Conservation (phyloP, 2,113 vertebrate species). For the Columbina picui region DNA sequence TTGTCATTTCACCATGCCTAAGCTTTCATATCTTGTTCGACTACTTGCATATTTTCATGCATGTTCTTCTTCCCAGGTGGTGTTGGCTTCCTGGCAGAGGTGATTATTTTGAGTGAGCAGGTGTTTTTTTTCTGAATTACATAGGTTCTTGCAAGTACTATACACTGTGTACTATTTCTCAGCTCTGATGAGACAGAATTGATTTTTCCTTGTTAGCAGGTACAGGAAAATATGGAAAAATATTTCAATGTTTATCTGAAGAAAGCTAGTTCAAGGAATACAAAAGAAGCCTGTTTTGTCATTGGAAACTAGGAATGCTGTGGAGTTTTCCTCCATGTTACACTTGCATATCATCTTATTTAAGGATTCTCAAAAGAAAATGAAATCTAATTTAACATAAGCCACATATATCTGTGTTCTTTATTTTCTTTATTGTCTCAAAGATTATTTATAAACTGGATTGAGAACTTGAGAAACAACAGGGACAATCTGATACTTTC, state of each 20-base stretch:
- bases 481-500: not conserved
- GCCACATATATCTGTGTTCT: not conserved
- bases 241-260: not conserved
- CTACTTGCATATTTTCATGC: constrained; percentile 33
- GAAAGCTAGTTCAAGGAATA: not conserved
- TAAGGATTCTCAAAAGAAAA: not conserved
- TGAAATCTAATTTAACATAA: not conserved
- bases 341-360: not conserved
- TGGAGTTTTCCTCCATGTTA: not conserved
- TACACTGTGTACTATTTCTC: not conserved
- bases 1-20: not conserved
- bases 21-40: not conserved
- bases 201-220: not conserved
- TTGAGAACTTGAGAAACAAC: not conserved
- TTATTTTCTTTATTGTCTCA: not conserved
- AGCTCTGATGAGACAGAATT: not conserved
- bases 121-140: not conserved
- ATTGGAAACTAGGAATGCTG: not conserved
- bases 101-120: not conserved
- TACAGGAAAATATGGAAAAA: not conserved
- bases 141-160: not conserved
- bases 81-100: not conserved
- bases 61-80: not conserved
- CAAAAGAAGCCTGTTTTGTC: not conserved
- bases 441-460: not conserved